A percentile compares a stretch with the other conserved stretches of the same genome.
These are phyloP conservation scores for Plumapathes pennacea DNA, from an alignment of 92 coral and sea anemone species.

Conservation along the genomic window DNA sequence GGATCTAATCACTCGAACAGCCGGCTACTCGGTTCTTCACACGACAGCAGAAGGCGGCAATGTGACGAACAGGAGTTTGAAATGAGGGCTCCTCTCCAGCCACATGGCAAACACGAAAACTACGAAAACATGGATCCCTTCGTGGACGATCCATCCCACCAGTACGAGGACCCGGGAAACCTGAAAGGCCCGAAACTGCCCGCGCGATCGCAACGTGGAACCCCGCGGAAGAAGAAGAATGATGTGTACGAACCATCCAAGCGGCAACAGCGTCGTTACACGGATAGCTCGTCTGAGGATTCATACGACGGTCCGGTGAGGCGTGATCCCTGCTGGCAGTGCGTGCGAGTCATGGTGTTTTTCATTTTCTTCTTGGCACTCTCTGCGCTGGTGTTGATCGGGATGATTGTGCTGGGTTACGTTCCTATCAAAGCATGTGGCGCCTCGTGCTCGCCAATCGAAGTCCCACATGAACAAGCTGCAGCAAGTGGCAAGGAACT, in stretches of 20 bases:
- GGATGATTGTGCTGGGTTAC: constrained; percentile 32
- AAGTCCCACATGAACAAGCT: constrained; percentile 15
- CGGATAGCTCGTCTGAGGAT: constrained; percentile 52
- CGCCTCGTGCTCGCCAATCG: constrained; percentile 40
- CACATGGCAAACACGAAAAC: constrained; percentile 48
- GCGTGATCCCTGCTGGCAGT: constrained; percentile 24
- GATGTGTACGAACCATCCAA: constrained; percentile 61
- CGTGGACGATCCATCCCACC: constrained; percentile 44
- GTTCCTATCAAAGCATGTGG: constrained; percentile 29
- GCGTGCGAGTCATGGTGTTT: constrained; percentile 26
- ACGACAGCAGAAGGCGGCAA: no score
- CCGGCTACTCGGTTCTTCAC: no score
- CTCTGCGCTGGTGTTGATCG: constrained; percentile 30
- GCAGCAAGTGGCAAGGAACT: constrained; percentile 19
- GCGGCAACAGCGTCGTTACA: constrained; percentile 26
- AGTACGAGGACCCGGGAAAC: constrained; percentile 73
- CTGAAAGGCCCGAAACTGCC: constrained; percentile 30
- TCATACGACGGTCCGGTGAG: constrained; percentile 16
- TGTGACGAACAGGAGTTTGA: constrained; percentile 32
- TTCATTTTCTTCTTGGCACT: constrained; percentile 21
- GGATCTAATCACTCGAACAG: no score
- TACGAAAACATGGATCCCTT: constrained; percentile 68
- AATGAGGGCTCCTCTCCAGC: constrained; percentile 24
- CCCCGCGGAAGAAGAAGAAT: constrained; percentile 70
- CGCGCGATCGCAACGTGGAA: constrained; percentile 12